Conservation (phyloP, 2,888 invertebrate species). For the Chloroclysta siterata region DNA sequence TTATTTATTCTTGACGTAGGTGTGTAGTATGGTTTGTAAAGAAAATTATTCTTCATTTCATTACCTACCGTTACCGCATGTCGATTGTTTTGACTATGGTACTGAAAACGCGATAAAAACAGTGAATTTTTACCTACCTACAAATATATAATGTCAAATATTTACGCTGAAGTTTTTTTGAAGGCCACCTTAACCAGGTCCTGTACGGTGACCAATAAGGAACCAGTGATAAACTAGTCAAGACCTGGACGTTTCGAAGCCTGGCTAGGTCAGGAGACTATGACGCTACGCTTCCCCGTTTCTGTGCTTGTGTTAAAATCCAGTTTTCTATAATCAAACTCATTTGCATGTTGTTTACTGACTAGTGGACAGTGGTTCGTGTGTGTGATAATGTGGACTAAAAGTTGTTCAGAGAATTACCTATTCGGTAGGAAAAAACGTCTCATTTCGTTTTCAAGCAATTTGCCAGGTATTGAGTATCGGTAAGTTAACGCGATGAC, state of each 20-base stretch:
- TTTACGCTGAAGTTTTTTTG: background rate
- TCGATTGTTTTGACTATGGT: background rate
- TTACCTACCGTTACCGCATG: background rate
- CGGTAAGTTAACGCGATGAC: background rate
- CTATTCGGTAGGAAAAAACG: background rate
- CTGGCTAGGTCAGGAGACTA: conserved; percentile 40
- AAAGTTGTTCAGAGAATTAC: background rate
- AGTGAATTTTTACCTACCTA: background rate
- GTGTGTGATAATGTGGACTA: conserved; percentile 1
- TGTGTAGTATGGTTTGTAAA: background rate
- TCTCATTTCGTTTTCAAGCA: background rate
- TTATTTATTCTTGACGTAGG: background rate
- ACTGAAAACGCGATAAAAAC: too few relatives aligned
- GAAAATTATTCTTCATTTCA: background rate
- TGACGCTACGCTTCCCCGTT: conserved; percentile 74
- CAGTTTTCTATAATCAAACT: conserved; percentile 57
- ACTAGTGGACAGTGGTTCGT: conserved; percentile 49
- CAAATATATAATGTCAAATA: background rate
- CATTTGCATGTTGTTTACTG: conserved; percentile 76
- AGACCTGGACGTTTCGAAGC: background rate
- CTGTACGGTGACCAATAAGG: background rate
- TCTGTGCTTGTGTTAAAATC: conserved; percentile 67
- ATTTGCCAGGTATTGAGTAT: background rate
- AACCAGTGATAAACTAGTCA: background rate
- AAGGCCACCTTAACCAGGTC: background rate